These are phyloP conservation scores for Eulemur rubriventer DNA, from an alignment of 2,797 vertebrate species.

Conservation along the genomic window DNA sequence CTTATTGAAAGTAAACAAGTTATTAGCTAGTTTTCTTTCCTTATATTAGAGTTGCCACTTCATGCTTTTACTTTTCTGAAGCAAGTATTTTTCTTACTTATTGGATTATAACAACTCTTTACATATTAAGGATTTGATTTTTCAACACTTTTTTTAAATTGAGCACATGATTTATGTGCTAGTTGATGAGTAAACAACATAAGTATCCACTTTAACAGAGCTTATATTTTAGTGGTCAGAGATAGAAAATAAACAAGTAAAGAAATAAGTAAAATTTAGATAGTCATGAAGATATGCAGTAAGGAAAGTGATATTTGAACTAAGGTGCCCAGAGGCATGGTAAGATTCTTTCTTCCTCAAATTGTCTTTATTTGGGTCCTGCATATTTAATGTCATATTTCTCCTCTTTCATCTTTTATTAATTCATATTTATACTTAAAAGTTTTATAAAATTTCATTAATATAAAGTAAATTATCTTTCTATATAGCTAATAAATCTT, in stretches of 20 bases:
- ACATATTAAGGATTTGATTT: not conserved
- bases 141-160: not conserved
- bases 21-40: not conserved
- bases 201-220: not conserved
- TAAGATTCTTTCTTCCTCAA: not conserved
- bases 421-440: not conserved
- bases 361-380: not conserved
- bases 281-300: not conserved
- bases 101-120: not conserved
- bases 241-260: not conserved
- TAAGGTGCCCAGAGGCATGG: not conserved
- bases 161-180: not conserved
- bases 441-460: not conserved
- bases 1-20: not conserved
- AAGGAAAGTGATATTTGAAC: not conserved
- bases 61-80: not conserved
- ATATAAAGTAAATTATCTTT: not conserved
- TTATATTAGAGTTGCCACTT: not conserved
- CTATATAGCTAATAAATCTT: not conserved
- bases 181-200: not conserved
- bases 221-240: not conserved
- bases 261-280: not conserved
- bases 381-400: not conserved
- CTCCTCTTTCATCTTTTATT: not conserved
- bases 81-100: not conserved